phyloP scores from a whole-genome alignment of 2,797 vertebrate species.

The Moxostoma hubbsi region DNA sequence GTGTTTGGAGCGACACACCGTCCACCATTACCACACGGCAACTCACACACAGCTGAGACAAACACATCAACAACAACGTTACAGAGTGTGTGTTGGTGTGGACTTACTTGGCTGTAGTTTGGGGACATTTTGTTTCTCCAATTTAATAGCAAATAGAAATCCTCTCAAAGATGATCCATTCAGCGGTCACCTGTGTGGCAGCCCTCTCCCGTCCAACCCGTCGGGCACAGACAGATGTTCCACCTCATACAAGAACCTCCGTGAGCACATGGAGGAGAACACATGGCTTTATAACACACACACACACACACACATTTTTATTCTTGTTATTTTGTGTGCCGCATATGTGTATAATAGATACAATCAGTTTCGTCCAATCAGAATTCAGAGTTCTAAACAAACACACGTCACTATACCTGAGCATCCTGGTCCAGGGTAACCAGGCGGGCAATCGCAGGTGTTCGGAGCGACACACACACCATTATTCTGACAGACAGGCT shows the following conservation, averaged over 20 bases:
- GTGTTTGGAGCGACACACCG: slow-evolving; percentile 78
- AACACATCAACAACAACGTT: not conserved
- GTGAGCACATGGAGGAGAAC: slow-evolving; percentile 80
- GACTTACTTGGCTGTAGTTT: not conserved
- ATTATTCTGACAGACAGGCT: slow-evolving; percentile 79
- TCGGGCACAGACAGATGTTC: slow-evolving; percentile 78
- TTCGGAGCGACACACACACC: slow-evolving; percentile 82
- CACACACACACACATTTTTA: not conserved
- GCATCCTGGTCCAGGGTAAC: slow-evolving; percentile 82
- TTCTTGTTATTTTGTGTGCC: too few species aligned
- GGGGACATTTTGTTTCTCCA: too few species aligned
- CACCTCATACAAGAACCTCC: slow-evolving; percentile 83
- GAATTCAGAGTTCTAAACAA: not conserved
- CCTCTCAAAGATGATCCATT: not conserved
- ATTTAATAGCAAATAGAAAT: too few species aligned
- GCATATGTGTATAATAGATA: too few species aligned
- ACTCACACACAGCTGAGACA: slow-evolving; percentile 77
- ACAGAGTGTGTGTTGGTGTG: not conserved
- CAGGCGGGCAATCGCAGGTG: slow-evolving; percentile 81
- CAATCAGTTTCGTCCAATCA: too few species aligned
- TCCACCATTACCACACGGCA: slow-evolving; percentile 79
- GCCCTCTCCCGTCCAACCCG: slow-evolving; percentile 78
- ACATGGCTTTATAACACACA: slow-evolving; percentile 76
- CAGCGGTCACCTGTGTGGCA: slow-evolving; percentile 80
- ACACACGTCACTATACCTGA: slow-evolving; percentile 70